Evolutionary conservation across 1,140 invertebrate species (phyloP), one percentile per base, ranked within the genome.

Genomic region (Tenebrio molitor): DNA sequence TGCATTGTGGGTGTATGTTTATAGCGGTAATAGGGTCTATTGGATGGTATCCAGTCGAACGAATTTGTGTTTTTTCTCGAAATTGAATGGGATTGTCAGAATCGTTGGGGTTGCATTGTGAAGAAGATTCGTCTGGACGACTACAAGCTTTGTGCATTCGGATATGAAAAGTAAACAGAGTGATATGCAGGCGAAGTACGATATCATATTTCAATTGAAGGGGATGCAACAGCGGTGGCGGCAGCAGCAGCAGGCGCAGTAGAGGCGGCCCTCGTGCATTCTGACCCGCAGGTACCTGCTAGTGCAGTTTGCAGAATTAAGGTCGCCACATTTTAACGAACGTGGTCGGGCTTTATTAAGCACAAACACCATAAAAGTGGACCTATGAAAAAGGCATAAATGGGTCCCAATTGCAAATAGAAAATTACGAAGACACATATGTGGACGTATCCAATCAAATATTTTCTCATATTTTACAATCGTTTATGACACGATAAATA

Each of bases 401-500:
- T 58, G 21, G 21, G 50, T 7, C 50, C 50, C 19, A 58, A 58
- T 58, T 23, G 50, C 50, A 58, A 58, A 58, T 58, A 58, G 21
- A 29, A 58, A 58, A 58, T 58, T 25, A 58, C 23, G 19, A 58
- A 58, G 50, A 58, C 50, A 29, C 50, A 58, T 58, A 58, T 58
- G 50, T 58, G 50, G 50, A 58, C 50, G 50, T 12, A 72, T 41
- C 70, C 68, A 75, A 75, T 77, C 76, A 69, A 71, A 77, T 76
- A 77, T 74, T 58, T 58, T 75, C 71, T 73, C 64, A 63, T 53
- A 75, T 77, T 77, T 77, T 74, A 76, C 65, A 65, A 69, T 69
- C 76, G 66, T 79, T 78, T 78, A 79, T 74, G 76, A 73, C 70
- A 75, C 71, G 63, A 79, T 79, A 79, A 79, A 79, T 79, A 79